These are phyloP conservation scores for Psix sp. DNA, from an alignment of 1,140 invertebrate species.

Conservation along the genomic window DNA sequence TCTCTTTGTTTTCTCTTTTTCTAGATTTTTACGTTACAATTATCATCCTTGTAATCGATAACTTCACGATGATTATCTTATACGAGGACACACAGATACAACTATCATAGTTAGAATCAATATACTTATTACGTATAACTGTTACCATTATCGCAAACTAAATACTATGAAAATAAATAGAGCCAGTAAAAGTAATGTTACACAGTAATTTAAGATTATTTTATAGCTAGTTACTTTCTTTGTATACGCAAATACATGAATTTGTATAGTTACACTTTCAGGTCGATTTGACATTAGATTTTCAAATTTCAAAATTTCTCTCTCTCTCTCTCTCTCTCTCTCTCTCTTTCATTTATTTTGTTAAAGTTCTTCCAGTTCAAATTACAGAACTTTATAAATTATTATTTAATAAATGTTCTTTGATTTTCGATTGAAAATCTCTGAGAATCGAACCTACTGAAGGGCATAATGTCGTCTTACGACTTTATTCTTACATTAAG, in stretches of 20 bases:
- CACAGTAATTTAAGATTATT: slow-evolving; percentile 51
- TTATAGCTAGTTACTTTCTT: slow-evolving; percentile 37
- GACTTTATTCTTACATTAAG: slow-evolving; percentile 61
- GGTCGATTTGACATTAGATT: slow-evolving; percentile 24
- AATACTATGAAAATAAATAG: slow-evolving; percentile 50
- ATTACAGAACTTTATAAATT: too few relatives aligned
- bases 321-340: too few relatives aligned
- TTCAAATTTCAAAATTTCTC: slow-evolving; percentile 5
- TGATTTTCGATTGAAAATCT: slow-evolving; percentile 23
- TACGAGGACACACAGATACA: slow-evolving; percentile 21
- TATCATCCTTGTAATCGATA: slow-evolving; percentile 20
- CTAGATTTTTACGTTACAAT: slow-evolving; percentile 9
- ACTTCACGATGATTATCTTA: slow-evolving; percentile 12
- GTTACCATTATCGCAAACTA: slow-evolving; percentile 46
- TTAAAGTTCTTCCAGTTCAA: too few relatives aligned
- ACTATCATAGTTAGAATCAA: slow-evolving; percentile 48
- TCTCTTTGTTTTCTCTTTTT: slow-evolving; percentile 17
- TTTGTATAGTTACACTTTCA: slow-evolving; percentile 41
- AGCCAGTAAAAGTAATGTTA: slow-evolving; percentile 59
- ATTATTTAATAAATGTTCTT: neutral
- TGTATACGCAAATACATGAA: slow-evolving; percentile 14
- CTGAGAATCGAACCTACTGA: slow-evolving; percentile 21
- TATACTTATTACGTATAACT: slow-evolving; percentile 54
- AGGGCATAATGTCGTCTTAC: slow-evolving; percentile 46
- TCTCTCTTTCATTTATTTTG: too few relatives aligned